Evolutionary conservation across 2,888 invertebrate species (phyloP).

Genomic region (Lacanobia oleracea): DNA sequence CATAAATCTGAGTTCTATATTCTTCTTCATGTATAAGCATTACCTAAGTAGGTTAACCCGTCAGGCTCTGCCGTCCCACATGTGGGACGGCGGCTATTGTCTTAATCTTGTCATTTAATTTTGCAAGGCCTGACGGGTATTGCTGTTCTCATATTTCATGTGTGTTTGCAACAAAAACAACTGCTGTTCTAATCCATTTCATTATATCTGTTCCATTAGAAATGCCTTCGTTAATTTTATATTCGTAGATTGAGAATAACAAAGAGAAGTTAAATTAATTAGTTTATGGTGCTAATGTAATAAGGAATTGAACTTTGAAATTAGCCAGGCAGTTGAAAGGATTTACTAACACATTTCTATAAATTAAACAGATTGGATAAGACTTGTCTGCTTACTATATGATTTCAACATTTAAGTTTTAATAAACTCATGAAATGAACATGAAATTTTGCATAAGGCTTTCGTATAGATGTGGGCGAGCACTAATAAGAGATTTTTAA

Average conservation of each 20-base stretch:
- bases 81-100: too few relatives aligned
- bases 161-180: background rate
- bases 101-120: too few relatives aligned
- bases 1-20: background rate
- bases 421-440: background rate
- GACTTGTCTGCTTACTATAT: too few relatives aligned
- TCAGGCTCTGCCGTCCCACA: too few relatives aligned
- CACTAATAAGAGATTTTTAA: too few relatives aligned
- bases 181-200: background rate
- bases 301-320: constrained; percentile 21
- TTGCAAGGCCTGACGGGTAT: too few relatives aligned
- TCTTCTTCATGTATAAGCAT: background rate
- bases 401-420: background rate
- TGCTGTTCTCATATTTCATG: too few relatives aligned
- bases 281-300: constrained; percentile 20
- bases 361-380: background rate
- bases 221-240: constrained; percentile 11
- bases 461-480: too few relatives aligned
- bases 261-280: constrained; percentile 27
- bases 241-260: constrained; percentile 17
- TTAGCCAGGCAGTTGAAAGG: constrained; percentile 21
- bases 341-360: constrained; percentile 1
- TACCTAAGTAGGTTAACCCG: background rate
- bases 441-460: too few relatives aligned
- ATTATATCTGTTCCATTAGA: background rate